These are phyloP conservation scores for Podarcis raffonei DNA, from an alignment of 2,113 vertebrate species.

Conservation along the genomic window DNA sequence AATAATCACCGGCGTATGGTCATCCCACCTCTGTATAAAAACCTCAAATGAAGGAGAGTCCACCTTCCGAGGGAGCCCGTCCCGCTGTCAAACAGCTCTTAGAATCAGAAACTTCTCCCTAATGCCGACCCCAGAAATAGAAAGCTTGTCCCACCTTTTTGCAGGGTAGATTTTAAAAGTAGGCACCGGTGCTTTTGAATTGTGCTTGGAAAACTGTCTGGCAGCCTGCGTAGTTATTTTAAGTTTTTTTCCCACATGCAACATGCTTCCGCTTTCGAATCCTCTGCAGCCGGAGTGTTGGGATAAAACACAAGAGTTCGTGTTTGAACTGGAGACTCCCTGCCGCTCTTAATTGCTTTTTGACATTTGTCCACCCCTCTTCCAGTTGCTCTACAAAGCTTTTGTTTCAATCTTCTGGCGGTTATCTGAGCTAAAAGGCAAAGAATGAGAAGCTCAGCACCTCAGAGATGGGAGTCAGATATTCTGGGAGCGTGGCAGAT, in stretches of 20 bases:
- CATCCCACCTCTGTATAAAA: too few relatives aligned
- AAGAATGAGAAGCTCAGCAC: conserved; percentile 16
- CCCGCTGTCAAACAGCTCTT: too few relatives aligned
- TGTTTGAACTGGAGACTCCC: conserved; percentile 16
- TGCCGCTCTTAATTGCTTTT: conserved; percentile 32
- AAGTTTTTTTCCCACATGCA: neutral
- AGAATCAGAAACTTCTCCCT: too few relatives aligned
- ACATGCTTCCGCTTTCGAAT: neutral
- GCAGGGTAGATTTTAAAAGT: neutral
- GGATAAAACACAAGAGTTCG: neutral
- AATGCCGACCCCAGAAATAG: too few relatives aligned
- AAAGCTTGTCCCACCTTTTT: too few relatives aligned
- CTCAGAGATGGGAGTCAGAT: neutral
- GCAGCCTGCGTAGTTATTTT: neutral
- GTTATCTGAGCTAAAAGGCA: neutral
- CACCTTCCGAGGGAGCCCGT: too few relatives aligned
- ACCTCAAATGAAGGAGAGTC: too few relatives aligned
- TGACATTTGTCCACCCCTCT: neutral
- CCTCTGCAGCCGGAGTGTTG: neutral
- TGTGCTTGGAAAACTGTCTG: too few relatives aligned
- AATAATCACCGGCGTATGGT: too few relatives aligned
- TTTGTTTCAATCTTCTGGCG: conserved; percentile 5
- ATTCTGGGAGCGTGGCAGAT: neutral
- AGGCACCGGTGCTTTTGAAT: too few relatives aligned
- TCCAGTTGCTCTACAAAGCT: conserved; percentile 4